Evolutionary conservation across 37 sponge, comb jelly and placozoan genomes (phyloP), one percentile per base, ranked within the genome.

Genomic region (Ianthella basta): DNA sequence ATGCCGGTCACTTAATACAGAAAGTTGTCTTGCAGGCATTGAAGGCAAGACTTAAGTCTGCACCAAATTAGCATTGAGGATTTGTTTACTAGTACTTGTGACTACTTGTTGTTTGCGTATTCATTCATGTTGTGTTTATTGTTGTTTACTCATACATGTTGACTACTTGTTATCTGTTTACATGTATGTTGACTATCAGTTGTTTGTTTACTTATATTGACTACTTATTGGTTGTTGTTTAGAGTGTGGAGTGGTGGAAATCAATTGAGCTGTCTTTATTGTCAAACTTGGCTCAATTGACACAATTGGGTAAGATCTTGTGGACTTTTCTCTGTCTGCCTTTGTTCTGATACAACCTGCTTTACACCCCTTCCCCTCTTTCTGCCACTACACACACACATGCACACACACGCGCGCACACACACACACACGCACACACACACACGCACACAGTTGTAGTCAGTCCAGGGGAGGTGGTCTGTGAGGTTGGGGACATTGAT

Each of bases 401-500:
- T 30, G 29, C 80, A 55, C 80, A 80, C 59, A 36, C 39, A 29
- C 40, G 0, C 39, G 4, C 64, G 13, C 63, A 60, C 63, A 59
- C 82, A 60, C 33, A 38, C 64, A 4, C 60, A 50, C 60, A 32
- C 80, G 15, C 80, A 53, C 67, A 23, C 67, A 23, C 83, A 78
- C 79, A 56, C 80, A 57, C 80, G 56, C 67, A 82, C 27, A 39
- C 53, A 75, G 78, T 75, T 39, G 54, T 75, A 75, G 21, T 23
- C 21, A 16, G 44, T 16, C 78, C 78, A 39, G 78, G 78, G 1
- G 78, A 75, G 14, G 37, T 36, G 24, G 3, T 75, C 16, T 75
- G 78, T 75, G 78, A 75, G 53, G 40, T 75, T 75, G 78, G 78
- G 40, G 78, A 75, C n/a, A 24, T 41, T 23, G 78, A 75, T 24